These are phyloP conservation scores for Dexiosoma caninum DNA, from an alignment of 2,888 invertebrate genomes.

Conservation along the genomic window DNA sequence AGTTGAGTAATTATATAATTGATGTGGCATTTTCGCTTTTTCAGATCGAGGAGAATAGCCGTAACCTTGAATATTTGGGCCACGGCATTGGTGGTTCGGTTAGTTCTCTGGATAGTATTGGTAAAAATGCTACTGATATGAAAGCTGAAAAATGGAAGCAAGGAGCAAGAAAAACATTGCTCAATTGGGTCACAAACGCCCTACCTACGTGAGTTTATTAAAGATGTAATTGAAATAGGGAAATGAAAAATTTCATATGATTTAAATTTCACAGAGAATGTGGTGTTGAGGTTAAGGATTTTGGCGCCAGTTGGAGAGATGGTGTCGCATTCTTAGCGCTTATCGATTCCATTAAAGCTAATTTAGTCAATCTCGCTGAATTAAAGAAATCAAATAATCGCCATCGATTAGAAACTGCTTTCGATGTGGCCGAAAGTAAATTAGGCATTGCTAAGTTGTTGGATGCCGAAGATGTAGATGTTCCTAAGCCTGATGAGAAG, in stretches of 20 bases:
- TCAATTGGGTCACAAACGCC: conserved; percentile 96
- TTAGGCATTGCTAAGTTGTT: conserved; percentile 93
- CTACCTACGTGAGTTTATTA: conserved; percentile 84
- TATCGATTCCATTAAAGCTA: conserved; percentile 95
- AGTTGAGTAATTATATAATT: background rate
- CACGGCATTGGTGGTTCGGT: conserved; percentile 88
- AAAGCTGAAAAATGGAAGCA: conserved; percentile 87
- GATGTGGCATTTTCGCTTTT: conserved; percentile 12
- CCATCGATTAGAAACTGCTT: conserved; percentile 92
- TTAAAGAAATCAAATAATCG: conserved; percentile 87
- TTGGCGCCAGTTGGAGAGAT: conserved; percentile 97
- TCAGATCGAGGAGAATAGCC: conserved; percentile 96
- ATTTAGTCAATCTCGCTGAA: conserved; percentile 91
- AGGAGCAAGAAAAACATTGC: conserved; percentile 92
- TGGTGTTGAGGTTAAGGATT: conserved; percentile 93
- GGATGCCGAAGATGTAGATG: conserved; percentile 97
- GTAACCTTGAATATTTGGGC: conserved; percentile 90
- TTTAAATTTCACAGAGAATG: conserved; percentile 82
- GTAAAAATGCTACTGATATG: conserved; percentile 80
- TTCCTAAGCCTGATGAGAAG: conserved; percentile 96
- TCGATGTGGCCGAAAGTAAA: conserved; percentile 93
- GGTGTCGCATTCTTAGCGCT: conserved; percentile 97
- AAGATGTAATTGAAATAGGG: background rate
- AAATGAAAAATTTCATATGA: background rate
- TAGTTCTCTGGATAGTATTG: conserved; percentile 89